Evolutionary conservation across 2,888 invertebrate species (phyloP).

Genomic region (Pyrrhia umbra): DNA sequence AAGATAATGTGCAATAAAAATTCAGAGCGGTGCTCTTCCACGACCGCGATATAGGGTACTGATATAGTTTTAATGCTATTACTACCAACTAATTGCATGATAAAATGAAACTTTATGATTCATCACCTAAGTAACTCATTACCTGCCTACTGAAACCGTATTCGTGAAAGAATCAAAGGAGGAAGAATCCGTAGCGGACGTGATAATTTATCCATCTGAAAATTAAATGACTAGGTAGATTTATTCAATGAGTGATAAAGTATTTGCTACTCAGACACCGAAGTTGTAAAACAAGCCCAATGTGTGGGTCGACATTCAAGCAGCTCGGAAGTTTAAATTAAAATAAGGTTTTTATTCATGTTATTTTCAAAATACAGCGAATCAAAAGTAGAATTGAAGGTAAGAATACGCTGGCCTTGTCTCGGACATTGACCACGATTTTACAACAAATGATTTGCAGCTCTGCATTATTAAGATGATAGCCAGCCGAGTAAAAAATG

Average conservation of each 20-base stretch:
- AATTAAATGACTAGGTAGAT: slow-evolving; percentile 21
- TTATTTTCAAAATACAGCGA: slow-evolving; percentile 46
- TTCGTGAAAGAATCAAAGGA: neutral
- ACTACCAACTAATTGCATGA: slow-evolving; percentile 70
- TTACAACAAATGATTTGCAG: slow-evolving; percentile 78
- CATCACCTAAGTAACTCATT: slow-evolving; percentile 31
- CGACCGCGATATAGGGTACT: slow-evolving; percentile 70
- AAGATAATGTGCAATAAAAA: slow-evolving; percentile 83
- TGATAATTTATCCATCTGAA: too few relatives aligned
- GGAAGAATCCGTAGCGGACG: too few relatives aligned
- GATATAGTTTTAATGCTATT: slow-evolving; percentile 71
- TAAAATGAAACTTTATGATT: slow-evolving; percentile 59
- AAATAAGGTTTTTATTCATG: slow-evolving; percentile 38
- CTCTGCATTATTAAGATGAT: slow-evolving; percentile 80
- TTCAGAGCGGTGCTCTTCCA: slow-evolving; percentile 78
- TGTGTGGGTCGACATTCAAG: slow-evolving; percentile 23
- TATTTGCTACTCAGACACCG: slow-evolving; percentile 20
- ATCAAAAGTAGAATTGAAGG: slow-evolving; percentile 65
- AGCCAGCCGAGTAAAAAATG: slow-evolving; percentile 74
- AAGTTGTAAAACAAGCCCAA: slow-evolving; percentile 37
- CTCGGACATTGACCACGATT: slow-evolving; percentile 77
- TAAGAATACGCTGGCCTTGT: slow-evolving; percentile 78
- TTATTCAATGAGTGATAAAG: slow-evolving; percentile 27
- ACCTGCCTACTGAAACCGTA: slow-evolving; percentile 4
- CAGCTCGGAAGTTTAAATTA: slow-evolving; percentile 16